Evolutionary conservation across 2,888 invertebrate species (phyloP), one percentile per base, ranked within the genome.

Genomic region (Hybos culiciformis): DNA sequence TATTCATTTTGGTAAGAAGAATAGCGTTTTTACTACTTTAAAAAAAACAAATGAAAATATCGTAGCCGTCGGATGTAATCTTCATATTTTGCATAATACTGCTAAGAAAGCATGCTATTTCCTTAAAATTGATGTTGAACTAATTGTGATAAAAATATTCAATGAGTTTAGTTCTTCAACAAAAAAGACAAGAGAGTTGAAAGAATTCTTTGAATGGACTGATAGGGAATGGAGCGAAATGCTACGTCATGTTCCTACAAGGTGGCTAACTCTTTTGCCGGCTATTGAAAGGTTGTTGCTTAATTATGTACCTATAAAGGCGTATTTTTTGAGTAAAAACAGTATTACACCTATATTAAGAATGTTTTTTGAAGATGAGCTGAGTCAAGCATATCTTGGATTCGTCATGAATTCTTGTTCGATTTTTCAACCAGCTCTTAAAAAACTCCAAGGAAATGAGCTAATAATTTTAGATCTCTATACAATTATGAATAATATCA

Each of bases 151-250:
- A 12, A 43, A 37, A 26, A 26, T 41, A 33, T 46, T 42, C 17
- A 45, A 42, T 44, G 40, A 43, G 40, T 46, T 42, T 37, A 37
- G 37, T 20, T 42, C 42, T 8, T 46, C 46, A 11, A 43, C 41
- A 12, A 45, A 38, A 43, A 43, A 12, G 31, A 19, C 36, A 14
- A 33, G 36, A 8, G 42, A 42, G n/a, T 38, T 44, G 5, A 46
- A 46, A 42, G 44, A 39, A 26, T 24, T 41, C 2, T 44, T 44
- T 23, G 41, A 41, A n/a, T 46, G 41, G 18, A 39, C 34, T 31
- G 41, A 44, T 4, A 21, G 36, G n/a, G 42, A 48, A 34, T 48
- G 42, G 45, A 41, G 41, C 11, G 45, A 47, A 37, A 41, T 45
- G 41, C 33, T 45, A 8, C 40, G 43, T 15, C 45, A 45, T 39